Conservation (phyloP, 1,140 invertebrate genomes). For the Ips typographus region DNA sequence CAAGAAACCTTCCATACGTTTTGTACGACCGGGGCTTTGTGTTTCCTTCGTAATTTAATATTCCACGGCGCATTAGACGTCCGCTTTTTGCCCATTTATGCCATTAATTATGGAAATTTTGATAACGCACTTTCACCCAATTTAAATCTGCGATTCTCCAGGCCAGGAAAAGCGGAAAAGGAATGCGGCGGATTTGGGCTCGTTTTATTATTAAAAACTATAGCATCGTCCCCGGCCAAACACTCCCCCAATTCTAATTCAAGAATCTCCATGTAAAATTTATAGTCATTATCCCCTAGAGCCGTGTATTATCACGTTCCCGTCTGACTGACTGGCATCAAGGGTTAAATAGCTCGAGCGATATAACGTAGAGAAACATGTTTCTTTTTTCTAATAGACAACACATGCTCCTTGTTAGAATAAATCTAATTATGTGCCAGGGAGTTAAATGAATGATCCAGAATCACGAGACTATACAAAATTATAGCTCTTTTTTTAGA, state of each 20-base stretch:
- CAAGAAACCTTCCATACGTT: neutral
- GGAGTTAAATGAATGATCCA: slow-evolving; percentile 12
- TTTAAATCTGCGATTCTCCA: neutral
- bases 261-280: slow-evolving; percentile 24
- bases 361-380: slow-evolving; percentile 22
- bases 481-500: neutral
- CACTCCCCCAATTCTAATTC: slow-evolving; percentile 22
- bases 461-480: slow-evolving; percentile 9
- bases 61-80: neutral
- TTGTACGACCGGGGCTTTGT: neutral
- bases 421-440: slow-evolving; percentile 23
- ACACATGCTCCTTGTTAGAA: slow-evolving; percentile 22
- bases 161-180: neutral
- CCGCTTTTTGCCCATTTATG: neutral
- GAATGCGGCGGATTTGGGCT: neutral
- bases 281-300: slow-evolving; percentile 24
- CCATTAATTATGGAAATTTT: slow-evolving; percentile 2
- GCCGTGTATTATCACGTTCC: slow-evolving; percentile 27
- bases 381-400: slow-evolving; percentile 19
- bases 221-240: neutral
- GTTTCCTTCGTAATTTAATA: slow-evolving; percentile 13
- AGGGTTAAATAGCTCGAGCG: slow-evolving; percentile 20
- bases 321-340: slow-evolving; percentile 22
- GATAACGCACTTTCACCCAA: neutral
- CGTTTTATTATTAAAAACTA: neutral